These are phyloP conservation scores for Gymnothorax reevesii DNA, from an alignment of 2,797 vertebrate species.

Conservation along the genomic window DNA sequence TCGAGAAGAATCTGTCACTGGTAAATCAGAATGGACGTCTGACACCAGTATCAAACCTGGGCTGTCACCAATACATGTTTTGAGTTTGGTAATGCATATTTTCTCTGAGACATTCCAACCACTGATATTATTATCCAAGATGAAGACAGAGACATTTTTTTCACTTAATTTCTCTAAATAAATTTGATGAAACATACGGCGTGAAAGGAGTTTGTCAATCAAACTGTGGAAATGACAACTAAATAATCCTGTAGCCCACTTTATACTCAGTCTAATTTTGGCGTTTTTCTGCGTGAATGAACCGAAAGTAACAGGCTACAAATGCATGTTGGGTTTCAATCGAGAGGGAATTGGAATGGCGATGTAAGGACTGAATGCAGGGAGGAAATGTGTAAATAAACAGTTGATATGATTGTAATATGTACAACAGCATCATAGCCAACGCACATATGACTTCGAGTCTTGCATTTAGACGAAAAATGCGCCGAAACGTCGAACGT, in stretches of 20 bases:
- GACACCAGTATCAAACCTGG: constrained; percentile 15
- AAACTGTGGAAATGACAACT: too few species aligned
- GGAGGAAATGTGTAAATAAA: constrained; percentile 48
- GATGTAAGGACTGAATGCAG: constrained; percentile 36
- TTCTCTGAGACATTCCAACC: background rate
- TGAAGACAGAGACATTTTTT: background rate
- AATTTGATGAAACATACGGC: background rate
- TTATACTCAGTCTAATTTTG: background rate
- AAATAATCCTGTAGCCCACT: too few species aligned
- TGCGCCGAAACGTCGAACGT: constrained; percentile 1
- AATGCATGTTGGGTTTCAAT: constrained; percentile 19
- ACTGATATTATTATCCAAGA: background rate
- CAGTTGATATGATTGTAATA: constrained; percentile 48
- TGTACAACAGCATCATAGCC: constrained; percentile 42
- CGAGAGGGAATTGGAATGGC: background rate
- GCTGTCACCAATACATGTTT: background rate
- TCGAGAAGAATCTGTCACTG: constrained; percentile 25
- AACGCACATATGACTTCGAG: constrained; percentile 39
- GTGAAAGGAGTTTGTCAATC: too few species aligned
- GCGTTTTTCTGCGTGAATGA: constrained; percentile 10
- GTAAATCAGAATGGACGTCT: constrained; percentile 36
- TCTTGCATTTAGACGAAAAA: constrained; percentile 51
- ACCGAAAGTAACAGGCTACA: background rate
- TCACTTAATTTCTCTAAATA: background rate
- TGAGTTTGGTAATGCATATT: background rate